Base-by-base conservation (phyloP, 1,140 invertebrate species). In the Eueides isabella region DNA sequence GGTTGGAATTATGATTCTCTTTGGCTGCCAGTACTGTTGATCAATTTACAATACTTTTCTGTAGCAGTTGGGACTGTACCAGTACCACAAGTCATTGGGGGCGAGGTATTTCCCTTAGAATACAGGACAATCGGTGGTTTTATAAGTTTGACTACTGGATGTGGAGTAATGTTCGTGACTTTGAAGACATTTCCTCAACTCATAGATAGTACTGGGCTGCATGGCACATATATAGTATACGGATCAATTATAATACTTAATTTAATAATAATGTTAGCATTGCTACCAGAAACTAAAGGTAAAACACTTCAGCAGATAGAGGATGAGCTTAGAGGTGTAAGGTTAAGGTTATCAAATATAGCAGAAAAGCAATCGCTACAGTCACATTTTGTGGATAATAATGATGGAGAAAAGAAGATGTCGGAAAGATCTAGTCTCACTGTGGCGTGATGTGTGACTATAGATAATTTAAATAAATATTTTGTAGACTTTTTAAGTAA, bases 271-370 rank as follows among this genome's bases (percentile, higher is more conserved):
- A 71, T 89, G 7, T 84, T 82, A 77, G 65, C 80, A 4, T 61
- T 86, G 26, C 30, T 90, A 31, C 88, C 89, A 6, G 89, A 91
- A 71, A 91, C 89, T 0, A 88, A 80, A 69, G 87, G 81, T 0
- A 88, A 80, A 64, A 90, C 89, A 9, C 73, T 91, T 3, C 87
- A 90, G 61, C 73, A 89, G 62, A 92, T 92, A 29, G 90, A 92
- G 66, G 85, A 92, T 30, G 84, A 87, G 28, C 82, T 88, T 28
- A 80, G 83, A 71, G 85, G 86, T 0, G 75, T 77, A 23, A 80
- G 82, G 7, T 71, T 88, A 44, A 67, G 67, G 16, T 29, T 73
- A 2, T 75, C 82, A 5, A 86, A 89, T 31, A 63, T 83, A 16
- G 77, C 81, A 67, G 80, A 76, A 5, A 78, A 74, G 23, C 76